A percentile compares a stretch with the other conserved stretches of the same genome.
These are phyloP conservation scores for Siniperca undulata DNA, from an alignment of 2,797 vertebrate genomes.

Conservation along the genomic window DNA sequence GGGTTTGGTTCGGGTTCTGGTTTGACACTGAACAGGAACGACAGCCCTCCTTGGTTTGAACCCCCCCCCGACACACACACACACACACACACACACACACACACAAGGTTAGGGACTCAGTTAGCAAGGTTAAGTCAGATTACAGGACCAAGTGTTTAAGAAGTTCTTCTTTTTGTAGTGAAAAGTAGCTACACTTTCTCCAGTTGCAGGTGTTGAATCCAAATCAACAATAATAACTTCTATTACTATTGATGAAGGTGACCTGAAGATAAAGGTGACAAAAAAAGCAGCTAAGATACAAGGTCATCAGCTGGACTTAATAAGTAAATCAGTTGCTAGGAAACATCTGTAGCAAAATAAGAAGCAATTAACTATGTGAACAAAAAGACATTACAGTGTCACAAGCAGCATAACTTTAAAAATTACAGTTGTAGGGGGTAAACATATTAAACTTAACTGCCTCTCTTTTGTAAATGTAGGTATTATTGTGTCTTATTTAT, in stretches of 20 bases:
- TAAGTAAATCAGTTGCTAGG: neutral
- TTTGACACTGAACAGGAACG: constrained; percentile 34
- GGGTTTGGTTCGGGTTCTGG: neutral
- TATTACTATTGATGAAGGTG: neutral
- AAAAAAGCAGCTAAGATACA: neutral
- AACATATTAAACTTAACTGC: neutral
- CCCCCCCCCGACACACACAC: neutral
- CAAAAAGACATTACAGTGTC: neutral
- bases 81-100: constrained; percentile 6
- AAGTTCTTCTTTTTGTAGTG: neutral
- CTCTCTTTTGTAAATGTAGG: neutral
- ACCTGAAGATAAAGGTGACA: neutral
- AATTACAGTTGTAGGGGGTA: neutral
- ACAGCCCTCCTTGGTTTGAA: neutral
- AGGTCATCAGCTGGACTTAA: neutral
- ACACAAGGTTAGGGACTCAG: constrained; percentile 6
- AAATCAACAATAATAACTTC: neutral
- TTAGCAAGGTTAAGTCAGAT: neutral
- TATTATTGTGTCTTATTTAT: neutral
- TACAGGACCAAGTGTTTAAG: neutral
- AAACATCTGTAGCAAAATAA: neutral
- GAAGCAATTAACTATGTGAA: neutral
- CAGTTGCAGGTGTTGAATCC: neutral
- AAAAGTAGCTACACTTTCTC: neutral
- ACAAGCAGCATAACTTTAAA: neutral